phyloP scores from a whole-genome alignment of 2,113 vertebrate species.

The Agelaius tricolor region DNA sequence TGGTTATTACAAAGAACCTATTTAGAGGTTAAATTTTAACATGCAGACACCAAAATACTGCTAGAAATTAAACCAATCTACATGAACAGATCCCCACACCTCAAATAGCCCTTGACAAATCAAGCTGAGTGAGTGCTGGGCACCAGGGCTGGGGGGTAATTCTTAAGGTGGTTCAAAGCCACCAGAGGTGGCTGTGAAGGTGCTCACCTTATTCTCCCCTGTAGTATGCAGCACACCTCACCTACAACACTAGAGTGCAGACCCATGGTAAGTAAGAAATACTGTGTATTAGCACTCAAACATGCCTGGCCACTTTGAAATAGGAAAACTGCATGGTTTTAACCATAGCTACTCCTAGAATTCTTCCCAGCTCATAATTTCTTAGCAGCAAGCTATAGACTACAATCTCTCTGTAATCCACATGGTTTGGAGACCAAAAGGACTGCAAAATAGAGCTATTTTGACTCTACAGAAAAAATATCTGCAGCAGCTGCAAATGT shows the following conservation, averaged over 20 bases:
- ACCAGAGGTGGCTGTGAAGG: neutral
- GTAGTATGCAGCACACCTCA: neutral
- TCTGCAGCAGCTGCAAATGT: neutral
- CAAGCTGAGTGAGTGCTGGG: neutral
- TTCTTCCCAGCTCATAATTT: neutral
- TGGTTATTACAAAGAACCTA: neutral
- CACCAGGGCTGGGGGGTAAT: neutral
- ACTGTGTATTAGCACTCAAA: neutral
- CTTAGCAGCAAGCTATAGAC: neutral
- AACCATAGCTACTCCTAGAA: neutral
- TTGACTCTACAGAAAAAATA: neutral
- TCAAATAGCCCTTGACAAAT: neutral
- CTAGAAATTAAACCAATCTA: neutral
- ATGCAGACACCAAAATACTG: neutral
- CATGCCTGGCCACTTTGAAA: neutral
- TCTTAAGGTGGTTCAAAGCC: neutral
- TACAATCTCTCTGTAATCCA: neutral
- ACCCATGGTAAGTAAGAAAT: neutral
- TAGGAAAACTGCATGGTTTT: neutral
- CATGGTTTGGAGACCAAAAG: neutral
- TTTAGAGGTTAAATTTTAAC: neutral
- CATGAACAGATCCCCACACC: accelerated
- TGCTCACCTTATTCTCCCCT: neutral
- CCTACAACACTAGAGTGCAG: neutral
- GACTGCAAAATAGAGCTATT: neutral